Base-by-base conservation (phyloP, 2,797 vertebrate genomes). In the Hozukius guyotensis region DNA sequence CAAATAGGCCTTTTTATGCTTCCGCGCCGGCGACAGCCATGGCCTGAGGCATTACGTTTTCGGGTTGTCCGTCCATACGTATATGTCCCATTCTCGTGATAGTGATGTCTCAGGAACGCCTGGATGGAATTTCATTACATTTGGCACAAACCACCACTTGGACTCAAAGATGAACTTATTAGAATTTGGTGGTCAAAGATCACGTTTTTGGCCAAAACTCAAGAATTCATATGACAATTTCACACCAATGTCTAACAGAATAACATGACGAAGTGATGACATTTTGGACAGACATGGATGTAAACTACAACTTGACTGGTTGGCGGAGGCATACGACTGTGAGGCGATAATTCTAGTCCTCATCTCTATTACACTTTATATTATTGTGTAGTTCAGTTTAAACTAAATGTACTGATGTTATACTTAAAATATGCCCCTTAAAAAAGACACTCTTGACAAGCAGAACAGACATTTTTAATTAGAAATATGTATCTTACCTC, bases 131-230 rank as follows among this genome's bases (percentile, higher is more conserved):
- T 52, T 52, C 49, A 20, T n/a, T 20, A 20, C 8, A 52, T n/a
- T n/a, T n/a, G 49, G 49, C 49, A n/a, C 20, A 1, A n/a, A n/a
- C 18, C 4, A 20, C 46, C 46, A 49, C 18, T 52, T 52, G 20
- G 49, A 52, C 49, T 52, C 49, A 52, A 52, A 10, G 8, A n/a
- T 49, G 0, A 0, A 0, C 18, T 49, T 0, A 49, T 52, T 0
- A 52, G 18, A 52, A n/a, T 22, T 20, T 52, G 49, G 0, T 52
- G 49, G 49, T 52, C 20, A 52, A 52, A 49, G 46, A 18, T 49
- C 49, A 52, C 3, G 4, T 52, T n/a, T 49, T 52, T 52, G 20
- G 49, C 49, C 49, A 0, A n/a, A 52, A 52, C 20, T 52, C 18
- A 52, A 52, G 20, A 52, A n/a, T 0, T 52, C 20, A 52, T 52